Percentiles rank a stretch among this genome's conserved stretches.
phyloP scores from a whole-genome alignment of 2,113 vertebrate genomes.

The Toxotes chatareus region DNA sequence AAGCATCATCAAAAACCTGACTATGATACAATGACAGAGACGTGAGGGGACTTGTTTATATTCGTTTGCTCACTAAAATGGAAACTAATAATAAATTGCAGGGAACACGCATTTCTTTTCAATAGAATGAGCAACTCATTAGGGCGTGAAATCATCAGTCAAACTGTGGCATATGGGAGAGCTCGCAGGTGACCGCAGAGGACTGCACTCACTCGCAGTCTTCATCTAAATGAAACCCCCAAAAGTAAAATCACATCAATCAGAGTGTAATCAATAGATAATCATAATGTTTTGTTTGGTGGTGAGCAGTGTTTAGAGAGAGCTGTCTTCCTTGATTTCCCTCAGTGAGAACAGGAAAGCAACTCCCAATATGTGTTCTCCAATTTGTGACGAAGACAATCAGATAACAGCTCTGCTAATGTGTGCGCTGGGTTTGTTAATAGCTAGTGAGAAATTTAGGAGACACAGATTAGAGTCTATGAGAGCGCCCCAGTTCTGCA shows the following conservation, averaged over 20 bases:
- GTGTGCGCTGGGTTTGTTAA: slow-evolving; percentile 9
- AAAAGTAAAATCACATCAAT: slow-evolving; percentile 51
- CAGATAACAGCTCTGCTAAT: slow-evolving; percentile 27
- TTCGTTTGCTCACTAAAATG: slow-evolving; percentile 68
- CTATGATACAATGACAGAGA: slow-evolving; percentile 45
- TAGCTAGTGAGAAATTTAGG: slow-evolving; percentile 15
- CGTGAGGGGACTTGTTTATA: slow-evolving; percentile 62
- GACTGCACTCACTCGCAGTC: slow-evolving; percentile 40
- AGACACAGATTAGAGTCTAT: not conserved
- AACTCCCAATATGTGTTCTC: not conserved
- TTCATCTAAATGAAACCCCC: slow-evolving; percentile 49
- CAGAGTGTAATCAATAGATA: slow-evolving; percentile 44
- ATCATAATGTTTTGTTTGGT: slow-evolving; percentile 36
- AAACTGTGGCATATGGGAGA: slow-evolving; percentile 65
- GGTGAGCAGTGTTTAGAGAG: slow-evolving; percentile 7
- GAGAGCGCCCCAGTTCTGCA: not conserved
- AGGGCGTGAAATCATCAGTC: slow-evolving; percentile 68
- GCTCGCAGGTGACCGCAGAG: slow-evolving; percentile 38
- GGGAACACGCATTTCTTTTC: slow-evolving; percentile 62
- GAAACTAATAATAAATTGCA: slow-evolving; percentile 70
- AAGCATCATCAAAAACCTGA: slow-evolving; percentile 29
- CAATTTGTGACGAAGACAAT: slow-evolving; percentile 36
- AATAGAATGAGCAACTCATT: slow-evolving; percentile 63
- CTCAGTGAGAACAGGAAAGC: slow-evolving; percentile 19
- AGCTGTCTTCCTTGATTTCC: slow-evolving; percentile 25